phyloP scores from a whole-genome alignment of 2,797 vertebrate species.

The Potorous gilbertii region DNA sequence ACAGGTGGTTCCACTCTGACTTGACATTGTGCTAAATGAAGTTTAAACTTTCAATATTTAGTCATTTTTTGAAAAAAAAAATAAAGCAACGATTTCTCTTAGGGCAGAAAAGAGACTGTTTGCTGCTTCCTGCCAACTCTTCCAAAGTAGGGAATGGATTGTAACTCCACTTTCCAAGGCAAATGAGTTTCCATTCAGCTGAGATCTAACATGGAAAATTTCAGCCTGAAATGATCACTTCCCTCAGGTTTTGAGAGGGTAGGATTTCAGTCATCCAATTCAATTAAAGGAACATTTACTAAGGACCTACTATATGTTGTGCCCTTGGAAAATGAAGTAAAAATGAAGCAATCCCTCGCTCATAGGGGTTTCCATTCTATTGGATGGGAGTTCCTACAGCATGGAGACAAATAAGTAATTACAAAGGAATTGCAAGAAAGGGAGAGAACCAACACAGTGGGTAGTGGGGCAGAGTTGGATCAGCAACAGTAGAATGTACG shows the following conservation, averaged over 20 bases:
- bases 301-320: not conserved
- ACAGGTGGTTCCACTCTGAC: constrained; percentile 15
- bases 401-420: not conserved
- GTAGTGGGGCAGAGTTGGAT: not conserved
- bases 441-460: not conserved
- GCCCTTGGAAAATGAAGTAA: not conserved
- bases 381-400: not conserved
- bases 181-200: constrained; percentile 56
- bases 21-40: constrained; percentile 9
- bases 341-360: not conserved
- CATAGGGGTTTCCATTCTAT: not conserved
- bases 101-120: not conserved
- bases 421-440: not conserved
- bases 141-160: constrained; percentile 13
- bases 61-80: constrained; percentile 35
- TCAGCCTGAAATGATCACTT: constrained; percentile 65
- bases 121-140: constrained; percentile 39
- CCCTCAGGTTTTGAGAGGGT: constrained; percentile 66
- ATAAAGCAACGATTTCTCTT: constrained; percentile 19
- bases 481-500: not conserved
- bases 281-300: not conserved
- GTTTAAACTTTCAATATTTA: constrained; percentile 22
- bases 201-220: constrained; percentile 58
- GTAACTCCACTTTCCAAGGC: constrained; percentile 41
- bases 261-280: constrained; percentile 49